Evolutionary conservation across 2,888 invertebrate genomes (phyloP).

Genomic region (Eledona agricola): DNA sequence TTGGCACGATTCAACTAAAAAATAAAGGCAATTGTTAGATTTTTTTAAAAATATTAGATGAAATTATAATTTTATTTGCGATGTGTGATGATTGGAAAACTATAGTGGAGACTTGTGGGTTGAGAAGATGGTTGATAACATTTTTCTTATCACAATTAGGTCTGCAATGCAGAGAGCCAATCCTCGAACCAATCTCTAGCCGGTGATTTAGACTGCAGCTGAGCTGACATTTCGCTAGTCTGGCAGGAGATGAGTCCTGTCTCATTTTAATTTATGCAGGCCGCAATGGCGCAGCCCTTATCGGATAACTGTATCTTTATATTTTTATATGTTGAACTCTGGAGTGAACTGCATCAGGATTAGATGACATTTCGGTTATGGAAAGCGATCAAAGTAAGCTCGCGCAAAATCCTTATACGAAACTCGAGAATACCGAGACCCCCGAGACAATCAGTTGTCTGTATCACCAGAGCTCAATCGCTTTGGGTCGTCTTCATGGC

Average conservation of each 20-base stretch:
- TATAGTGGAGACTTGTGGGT: too few relatives aligned
- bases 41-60: too few relatives aligned
- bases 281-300: constrained; percentile 16
- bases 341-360: constrained; percentile 27
- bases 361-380: constrained; percentile 34
- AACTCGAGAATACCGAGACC: constrained; percentile 29
- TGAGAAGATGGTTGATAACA: too few relatives aligned
- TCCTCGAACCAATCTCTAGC: too few relatives aligned
- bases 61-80: too few relatives aligned
- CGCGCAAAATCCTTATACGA: constrained; percentile 39
- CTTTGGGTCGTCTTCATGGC: constrained; percentile 20
- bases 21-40: too few relatives aligned
- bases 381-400: constrained; percentile 42
- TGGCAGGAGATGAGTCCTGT: constrained; percentile 7
- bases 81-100: too few relatives aligned
- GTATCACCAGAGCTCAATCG: constrained; percentile 25
- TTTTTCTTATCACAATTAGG: too few relatives aligned
- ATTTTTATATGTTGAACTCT: constrained; percentile 19
- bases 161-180: too few relatives aligned
- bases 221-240: too few relatives aligned
- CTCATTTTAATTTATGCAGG: constrained; percentile 14
- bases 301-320: constrained; percentile 22
- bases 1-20: too few relatives aligned
- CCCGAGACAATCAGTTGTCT: constrained; percentile 35
- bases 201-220: too few relatives aligned